These are phyloP conservation scores for Dromaius novaehollandiae DNA, from an alignment of 2,113 vertebrate genomes.

Conservation along the genomic window DNA sequence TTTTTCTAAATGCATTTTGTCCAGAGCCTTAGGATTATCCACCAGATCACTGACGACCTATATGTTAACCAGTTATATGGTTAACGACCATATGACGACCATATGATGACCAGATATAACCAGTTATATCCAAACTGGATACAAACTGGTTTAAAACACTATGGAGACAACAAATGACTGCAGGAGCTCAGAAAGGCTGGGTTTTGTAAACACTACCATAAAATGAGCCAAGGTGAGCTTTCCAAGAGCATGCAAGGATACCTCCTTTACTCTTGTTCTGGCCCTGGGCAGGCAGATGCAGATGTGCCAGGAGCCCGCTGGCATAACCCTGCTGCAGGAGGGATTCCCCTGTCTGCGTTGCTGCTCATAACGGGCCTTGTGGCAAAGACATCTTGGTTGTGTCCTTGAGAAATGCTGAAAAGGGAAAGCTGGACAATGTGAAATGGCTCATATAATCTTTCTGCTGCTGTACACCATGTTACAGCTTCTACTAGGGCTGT, in stretches of 20 bases:
- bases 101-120: too few species aligned
- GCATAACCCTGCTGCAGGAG: background rate
- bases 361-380: background rate
- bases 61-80: constrained; percentile 28
- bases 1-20: background rate
- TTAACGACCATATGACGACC: too few species aligned
- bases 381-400: background rate
- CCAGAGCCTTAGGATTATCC: background rate
- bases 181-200: constrained; percentile 21
- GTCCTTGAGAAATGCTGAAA: background rate
- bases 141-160: background rate
- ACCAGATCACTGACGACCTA: constrained; percentile 25
- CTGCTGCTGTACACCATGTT: background rate
- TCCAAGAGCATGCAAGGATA: background rate
- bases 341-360: background rate
- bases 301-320: background rate
- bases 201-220: constrained; percentile 28
- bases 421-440: background rate
- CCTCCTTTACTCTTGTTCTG: background rate
- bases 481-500: background rate
- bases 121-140: background rate
- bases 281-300: background rate
- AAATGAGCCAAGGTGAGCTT: background rate
- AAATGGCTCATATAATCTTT: background rate
- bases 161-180: constrained; percentile 32